Evolutionary conservation across 1,140 invertebrate species (phyloP).

Genomic region (Meloidogyne floridensis): DNA sequence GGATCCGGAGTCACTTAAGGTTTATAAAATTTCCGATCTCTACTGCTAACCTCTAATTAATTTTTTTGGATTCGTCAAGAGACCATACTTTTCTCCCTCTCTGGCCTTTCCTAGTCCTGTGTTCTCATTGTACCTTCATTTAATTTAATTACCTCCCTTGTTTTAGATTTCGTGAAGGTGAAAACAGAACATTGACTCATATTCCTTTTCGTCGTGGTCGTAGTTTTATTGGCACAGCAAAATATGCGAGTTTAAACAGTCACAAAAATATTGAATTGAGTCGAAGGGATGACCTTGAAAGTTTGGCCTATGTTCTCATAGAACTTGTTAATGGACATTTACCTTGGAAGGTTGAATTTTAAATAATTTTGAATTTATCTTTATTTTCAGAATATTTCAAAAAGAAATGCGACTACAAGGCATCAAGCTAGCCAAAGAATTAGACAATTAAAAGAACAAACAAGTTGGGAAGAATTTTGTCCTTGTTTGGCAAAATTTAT

Average conservation of each 20-base stretch:
- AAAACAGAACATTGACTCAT: constrained; percentile 45
- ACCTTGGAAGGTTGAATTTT: constrained; percentile 52
- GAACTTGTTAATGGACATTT: constrained; percentile 61
- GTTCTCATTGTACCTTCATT: too few relatives aligned
- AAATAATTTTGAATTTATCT: constrained; percentile 6
- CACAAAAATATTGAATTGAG: constrained; percentile 64
- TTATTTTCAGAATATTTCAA: constrained; percentile 44
- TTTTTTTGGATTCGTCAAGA: too few relatives aligned
- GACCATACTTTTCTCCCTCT: too few relatives aligned
- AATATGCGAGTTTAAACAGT: constrained; percentile 55
- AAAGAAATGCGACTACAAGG: constrained; percentile 45
- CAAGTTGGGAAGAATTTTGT: constrained; percentile 51
- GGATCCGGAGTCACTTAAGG: too few relatives aligned
- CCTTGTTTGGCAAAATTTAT: constrained; percentile 55
- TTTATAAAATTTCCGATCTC: too few relatives aligned
- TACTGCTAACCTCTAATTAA: too few relatives aligned
- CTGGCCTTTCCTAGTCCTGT: too few relatives aligned
- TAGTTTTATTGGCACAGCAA: constrained; percentile 60
- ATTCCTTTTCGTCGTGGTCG: constrained; percentile 51
- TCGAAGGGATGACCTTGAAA: constrained; percentile 57
- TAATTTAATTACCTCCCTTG: not conserved
- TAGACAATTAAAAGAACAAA: constrained; percentile 46
- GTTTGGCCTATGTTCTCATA: constrained; percentile 57
- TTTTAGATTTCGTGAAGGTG: constrained; percentile 46
- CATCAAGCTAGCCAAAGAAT: constrained; percentile 48